Evolutionary conservation across 1,140 invertebrate genomes (phyloP), one percentile per base, ranked within the genome.

Genomic region (Arctopsyche grandis): DNA sequence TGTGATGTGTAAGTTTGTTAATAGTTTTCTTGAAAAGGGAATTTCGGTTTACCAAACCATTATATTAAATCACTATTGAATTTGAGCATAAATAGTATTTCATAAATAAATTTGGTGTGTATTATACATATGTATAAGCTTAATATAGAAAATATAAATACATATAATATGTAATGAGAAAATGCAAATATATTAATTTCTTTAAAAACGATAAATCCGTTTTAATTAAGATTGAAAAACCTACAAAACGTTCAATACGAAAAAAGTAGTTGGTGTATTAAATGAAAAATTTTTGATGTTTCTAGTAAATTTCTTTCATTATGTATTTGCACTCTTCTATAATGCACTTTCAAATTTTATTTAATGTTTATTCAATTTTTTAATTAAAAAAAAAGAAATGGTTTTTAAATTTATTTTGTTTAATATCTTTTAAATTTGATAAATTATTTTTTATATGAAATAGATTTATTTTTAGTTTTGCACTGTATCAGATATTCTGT

Each of bases 221-320:
- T 24, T 60, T 75, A 74, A 82, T 52, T 73, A 66, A 80, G 44
- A 38, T 38, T 48, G 12, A 44, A 66, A 52, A 78, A 80, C 81
- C 81, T 82, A 82, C 81, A 80, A 80, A 80, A 82, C 81, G 81
- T 80, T 82, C 81, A 82, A 82, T 82, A 80, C 66, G 79, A 78
- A 80, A 80, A 79, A 74, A 77, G 81, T 82, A 82, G 81, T 19
- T 77, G 56, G 78, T 82, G 78, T 77, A 82, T 69, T 69, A 14
- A 69, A 66, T 58, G 24, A 38, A 44, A 75, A n/a, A 38, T 12
- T 66, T 66, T 52, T 52, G 48, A 52, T 52, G 48, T 52, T 46
- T 52, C 24, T 66, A 66, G 63, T 60, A 9, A 22, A 9, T 66
- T 66, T 10, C 9, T 24, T 66, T 66, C 0, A 26, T 66, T 29